Conservation (phyloP, 2,888 invertebrate genomes). For the Belgica antarctica region DNA sequence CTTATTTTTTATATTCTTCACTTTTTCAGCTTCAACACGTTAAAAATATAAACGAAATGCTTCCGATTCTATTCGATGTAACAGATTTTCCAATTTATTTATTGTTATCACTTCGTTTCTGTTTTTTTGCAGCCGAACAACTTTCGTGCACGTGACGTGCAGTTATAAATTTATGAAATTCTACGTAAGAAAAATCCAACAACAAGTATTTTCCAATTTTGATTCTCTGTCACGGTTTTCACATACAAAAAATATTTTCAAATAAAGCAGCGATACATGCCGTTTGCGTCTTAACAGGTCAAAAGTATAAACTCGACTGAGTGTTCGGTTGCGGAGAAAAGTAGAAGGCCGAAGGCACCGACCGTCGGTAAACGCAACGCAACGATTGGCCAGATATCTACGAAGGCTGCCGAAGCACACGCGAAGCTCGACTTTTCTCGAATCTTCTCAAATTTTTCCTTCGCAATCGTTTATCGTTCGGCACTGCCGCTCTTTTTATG, state of each 20-base stretch:
- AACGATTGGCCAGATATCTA: constrained; percentile 22
- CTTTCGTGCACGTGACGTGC: neutral
- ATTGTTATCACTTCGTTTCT: constrained; percentile 26
- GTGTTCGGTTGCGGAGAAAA: constrained; percentile 17
- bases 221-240: constrained; percentile 16
- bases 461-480: constrained; percentile 10
- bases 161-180: neutral
- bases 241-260: constrained; percentile 18
- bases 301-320: constrained; percentile 43
- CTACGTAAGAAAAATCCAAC: neutral
- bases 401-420: constrained; percentile 7
- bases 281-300: constrained; percentile 36
- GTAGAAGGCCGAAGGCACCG: constrained; percentile 16
- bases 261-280: neutral
- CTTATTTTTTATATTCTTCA: too few species aligned
- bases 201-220: constrained; percentile 1
- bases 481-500: neutral
- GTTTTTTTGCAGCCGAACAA: too few species aligned
- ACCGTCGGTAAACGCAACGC: neutral
- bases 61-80: neutral
- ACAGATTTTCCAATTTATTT: constrained; percentile 3
- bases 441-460: neutral
- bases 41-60: neutral
- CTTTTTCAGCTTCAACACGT: neutral
- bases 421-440: constrained; percentile 7